Evolutionary conservation across 2,113 vertebrate species (phyloP), one percentile per base, ranked within the genome.

Genomic region (Oncorhynchus nerka): DNA sequence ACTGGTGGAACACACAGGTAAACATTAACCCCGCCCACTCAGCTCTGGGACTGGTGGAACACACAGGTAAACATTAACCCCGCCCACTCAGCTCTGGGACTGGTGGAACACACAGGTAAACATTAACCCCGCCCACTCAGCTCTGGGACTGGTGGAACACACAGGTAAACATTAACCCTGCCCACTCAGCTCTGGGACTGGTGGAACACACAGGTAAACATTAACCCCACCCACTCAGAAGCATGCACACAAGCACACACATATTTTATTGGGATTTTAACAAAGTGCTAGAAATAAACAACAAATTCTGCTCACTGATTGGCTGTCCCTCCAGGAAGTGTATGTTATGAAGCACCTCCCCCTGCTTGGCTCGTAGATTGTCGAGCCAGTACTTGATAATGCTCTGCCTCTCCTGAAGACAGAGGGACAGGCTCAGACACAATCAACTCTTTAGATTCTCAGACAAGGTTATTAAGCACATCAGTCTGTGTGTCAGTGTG

Each of bases 261-360:
- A 78, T 20, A 1, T 19, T 12, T 55, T 19, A 12, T 55, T 15
- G 51, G 15, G 12, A 15, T 55, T 34, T 34, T 34, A 57, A 55
- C 13, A 57, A 13, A 16, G 51, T 57, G 51, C 19, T 19, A 13
- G 51, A 68, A 48, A 80, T 48, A 81, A 75, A 68, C 71, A 51
- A 73, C 64, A 19, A 3, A 73, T 74, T 5, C 0, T 59, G 89
- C 97, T 95, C 90, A 99, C 97, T 97, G 94, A 99, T 98, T 91
- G 97, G 96, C 91, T 99, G 97, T 5, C 97, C 97, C 88, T 98
- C 97, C 61, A 99, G 91, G 91, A 99, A 99, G 92, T 93, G 95
- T 84, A 99, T 95, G 80, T 99, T 99, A 83, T 99, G 97, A 83
- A 99, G 93, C 12, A 92, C 89, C 85, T 99, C 97, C 4, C 97